Base-by-base conservation (phyloP, 2,797 vertebrate genomes). In the Yasuhikotakia modesta region DNA sequence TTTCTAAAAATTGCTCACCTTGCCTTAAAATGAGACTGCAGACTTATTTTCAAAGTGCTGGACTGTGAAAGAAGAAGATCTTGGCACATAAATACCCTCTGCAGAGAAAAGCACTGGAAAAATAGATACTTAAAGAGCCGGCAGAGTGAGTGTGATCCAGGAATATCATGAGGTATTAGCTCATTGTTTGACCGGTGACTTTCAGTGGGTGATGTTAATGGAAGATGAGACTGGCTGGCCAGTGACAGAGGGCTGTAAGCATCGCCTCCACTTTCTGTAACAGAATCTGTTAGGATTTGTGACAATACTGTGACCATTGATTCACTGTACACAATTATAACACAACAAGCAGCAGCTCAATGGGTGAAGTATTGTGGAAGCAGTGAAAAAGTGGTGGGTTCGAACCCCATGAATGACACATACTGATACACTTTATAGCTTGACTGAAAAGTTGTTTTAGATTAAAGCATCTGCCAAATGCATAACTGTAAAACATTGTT, bases 31-130 rank as follows among this genome's bases (percentile, higher is more conserved):
- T 53, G 5, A 76, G 69, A 50, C 48, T 72, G 58, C 35, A 16
- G 58, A 32, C 60, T 57, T 55, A 50, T 55, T 65, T 55, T n/a
- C 39, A 30, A 32, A 66, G 22, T 46, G 61, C 61, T 35, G 61
- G 35, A 13, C n/a, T 58, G n/a, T 65, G 77, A 69, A 60, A 77
- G 30, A 6, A 19, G 19, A 50, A 35, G 19, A 60, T 61, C 45
- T 77, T 77, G 75, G 75, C 27, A 69, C 66, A 39, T 24, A 70
- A 70, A 65, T 39, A 22, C 52, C n/a, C 69, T 66, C 69, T 79
- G 61, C 77, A 57, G 50, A 60, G 27, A 35, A 53, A 48, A n/a
- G 65, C 58, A 19, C 21, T 22, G 35, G 53, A 35, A 21, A 58
- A 43, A 50, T 8, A 55, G 14, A 63, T 27, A 10, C 58, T 67